Conservation (phyloP, 2,113 vertebrate genomes). For the Sinocyclocheilus maitianheensis region DNA sequence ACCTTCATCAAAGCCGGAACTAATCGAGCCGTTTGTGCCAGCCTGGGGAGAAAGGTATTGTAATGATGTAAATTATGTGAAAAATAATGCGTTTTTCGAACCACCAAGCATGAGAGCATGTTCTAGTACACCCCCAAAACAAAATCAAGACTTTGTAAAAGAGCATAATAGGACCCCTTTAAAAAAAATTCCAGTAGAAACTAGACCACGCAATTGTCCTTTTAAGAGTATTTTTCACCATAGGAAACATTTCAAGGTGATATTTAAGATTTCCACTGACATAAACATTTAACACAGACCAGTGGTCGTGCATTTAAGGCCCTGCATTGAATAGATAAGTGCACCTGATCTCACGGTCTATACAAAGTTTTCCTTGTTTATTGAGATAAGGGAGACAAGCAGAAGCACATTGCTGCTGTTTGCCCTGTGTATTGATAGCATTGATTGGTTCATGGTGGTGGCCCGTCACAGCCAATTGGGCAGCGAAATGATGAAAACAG, state of each 20-base stretch:
- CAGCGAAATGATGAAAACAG: conserved; percentile 12
- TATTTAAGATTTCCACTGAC: not conserved
- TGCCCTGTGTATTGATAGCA: conserved; percentile 23
- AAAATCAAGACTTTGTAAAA: too few species aligned
- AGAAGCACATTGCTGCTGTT: not conserved
- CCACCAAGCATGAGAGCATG: too few species aligned
- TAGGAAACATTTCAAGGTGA: not conserved
- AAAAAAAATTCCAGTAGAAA: too few species aligned
- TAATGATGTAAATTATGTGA: too few species aligned
- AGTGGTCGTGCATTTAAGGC: not conserved
- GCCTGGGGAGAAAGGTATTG: too few species aligned
- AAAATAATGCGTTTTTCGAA: too few species aligned
- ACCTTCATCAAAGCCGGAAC: too few species aligned
- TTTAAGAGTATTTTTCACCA: not conserved
- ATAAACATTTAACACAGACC: not conserved
- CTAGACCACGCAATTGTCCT: too few species aligned
- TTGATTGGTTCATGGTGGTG: conserved; percentile 18
- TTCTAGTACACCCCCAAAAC: too few species aligned
- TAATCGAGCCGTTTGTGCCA: too few species aligned
- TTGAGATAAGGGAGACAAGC: conserved; percentile 1
- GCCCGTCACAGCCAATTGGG: conserved; percentile 29
- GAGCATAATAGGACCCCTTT: too few species aligned
- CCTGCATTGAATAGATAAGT: conserved; percentile 2
- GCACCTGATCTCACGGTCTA: conserved; percentile 1
- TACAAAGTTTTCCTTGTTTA: conserved; percentile 8